These are phyloP conservation scores for Palaemon carinicauda DNA, from an alignment of 1,140 invertebrate genomes.

Conservation along the genomic window DNA sequence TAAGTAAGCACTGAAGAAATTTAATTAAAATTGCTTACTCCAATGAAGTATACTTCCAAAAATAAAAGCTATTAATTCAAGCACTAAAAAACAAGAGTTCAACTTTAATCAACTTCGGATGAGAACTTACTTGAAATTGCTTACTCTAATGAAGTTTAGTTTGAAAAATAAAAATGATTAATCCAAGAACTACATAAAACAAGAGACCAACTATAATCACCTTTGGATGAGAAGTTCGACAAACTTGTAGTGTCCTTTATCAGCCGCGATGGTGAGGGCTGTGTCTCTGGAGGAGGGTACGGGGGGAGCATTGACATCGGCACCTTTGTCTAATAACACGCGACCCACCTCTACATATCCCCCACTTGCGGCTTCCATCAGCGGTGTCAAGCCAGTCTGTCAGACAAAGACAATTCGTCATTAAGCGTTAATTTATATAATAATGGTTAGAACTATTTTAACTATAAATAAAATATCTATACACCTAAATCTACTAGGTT, in stretches of 20 bases:
- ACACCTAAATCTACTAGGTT: too few relatives aligned
- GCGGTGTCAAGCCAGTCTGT: constrained; percentile 92
- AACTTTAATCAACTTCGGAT: constrained; percentile 59
- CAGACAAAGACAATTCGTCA: constrained; percentile 7
- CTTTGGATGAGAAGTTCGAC: constrained; percentile 63
- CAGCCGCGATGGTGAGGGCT: constrained; percentile 97
- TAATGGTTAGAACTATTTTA: too few relatives aligned
- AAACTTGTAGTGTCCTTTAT: constrained; percentile 89
- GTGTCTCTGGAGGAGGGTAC: constrained; percentile 98
- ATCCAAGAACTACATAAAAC: background rate
- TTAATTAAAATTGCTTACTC: background rate
- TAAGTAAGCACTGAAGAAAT: too few relatives aligned
- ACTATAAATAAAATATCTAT: too few relatives aligned
- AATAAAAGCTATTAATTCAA: background rate
- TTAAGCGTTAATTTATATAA: too few relatives aligned
- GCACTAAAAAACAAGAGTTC: background rate
- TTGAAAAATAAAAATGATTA: background rate
- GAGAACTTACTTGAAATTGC: constrained; percentile 60
- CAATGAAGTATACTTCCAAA: background rate
- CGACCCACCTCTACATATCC: constrained; percentile 98
- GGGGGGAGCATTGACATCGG: constrained; percentile 98
- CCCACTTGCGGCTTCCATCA: constrained; percentile 99
- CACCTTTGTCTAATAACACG: constrained; percentile 93
- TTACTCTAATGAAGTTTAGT: background rate
- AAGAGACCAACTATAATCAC: constrained; percentile 34